phyloP scores from a whole-genome alignment of 2,888 invertebrate genomes.

The Dryobota labecula region DNA sequence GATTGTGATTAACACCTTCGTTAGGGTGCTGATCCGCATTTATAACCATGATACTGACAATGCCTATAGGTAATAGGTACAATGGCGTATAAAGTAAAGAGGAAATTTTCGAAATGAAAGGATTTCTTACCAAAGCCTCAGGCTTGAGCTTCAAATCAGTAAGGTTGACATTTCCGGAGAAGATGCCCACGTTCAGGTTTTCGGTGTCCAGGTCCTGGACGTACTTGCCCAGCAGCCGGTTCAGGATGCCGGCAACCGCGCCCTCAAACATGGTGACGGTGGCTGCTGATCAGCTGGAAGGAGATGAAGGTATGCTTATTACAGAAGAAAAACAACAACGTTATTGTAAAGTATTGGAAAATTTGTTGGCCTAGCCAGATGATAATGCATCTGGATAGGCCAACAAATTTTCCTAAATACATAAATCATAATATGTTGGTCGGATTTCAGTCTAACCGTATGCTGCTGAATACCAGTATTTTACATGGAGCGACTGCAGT shows the following conservation, averaged over 20 bases:
- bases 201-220: conserved; percentile 95
- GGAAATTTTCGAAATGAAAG: too few species aligned
- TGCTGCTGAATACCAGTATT: not conserved
- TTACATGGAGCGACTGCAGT: too few species aligned
- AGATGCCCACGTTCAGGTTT: conserved; percentile 95
- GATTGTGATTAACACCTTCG: too few species aligned
- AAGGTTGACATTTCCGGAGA: conserved; percentile 95
- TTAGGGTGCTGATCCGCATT: too few species aligned
- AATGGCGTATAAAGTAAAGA: too few species aligned
- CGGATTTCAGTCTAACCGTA: not conserved
- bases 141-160: conserved; percentile 94
- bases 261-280: conserved; percentile 93
- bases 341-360: too few species aligned
- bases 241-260: conserved; percentile 94
- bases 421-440: too few species aligned
- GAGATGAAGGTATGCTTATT: not conserved
- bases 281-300: conserved; percentile 50
- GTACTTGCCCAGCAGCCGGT: conserved; percentile 95
- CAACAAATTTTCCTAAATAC: not conserved
- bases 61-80: too few species aligned
- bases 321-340: not conserved
- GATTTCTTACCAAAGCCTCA: conserved; percentile 93
- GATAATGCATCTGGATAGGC: not conserved
- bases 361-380: too few species aligned
- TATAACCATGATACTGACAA: too few species aligned